phyloP scores from a whole-genome alignment of 92 coral and sea anemone genomes.

The Metridium senile region DNA sequence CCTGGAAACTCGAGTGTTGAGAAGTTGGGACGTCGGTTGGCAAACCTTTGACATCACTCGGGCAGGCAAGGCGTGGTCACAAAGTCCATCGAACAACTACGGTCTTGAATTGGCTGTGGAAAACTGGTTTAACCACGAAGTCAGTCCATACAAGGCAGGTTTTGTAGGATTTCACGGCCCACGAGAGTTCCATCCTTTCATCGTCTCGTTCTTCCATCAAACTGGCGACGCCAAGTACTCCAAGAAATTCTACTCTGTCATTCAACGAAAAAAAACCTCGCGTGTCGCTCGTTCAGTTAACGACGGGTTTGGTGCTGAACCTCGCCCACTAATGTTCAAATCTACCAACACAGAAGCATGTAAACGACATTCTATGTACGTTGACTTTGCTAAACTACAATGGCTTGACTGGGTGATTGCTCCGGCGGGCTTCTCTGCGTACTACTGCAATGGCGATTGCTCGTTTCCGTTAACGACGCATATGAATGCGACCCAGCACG shows the following conservation, averaged over 20 bases:
- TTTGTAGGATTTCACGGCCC: slow-evolving; percentile 94
- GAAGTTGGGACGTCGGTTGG: slow-evolving; percentile 95
- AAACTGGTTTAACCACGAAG: slow-evolving; percentile 47
- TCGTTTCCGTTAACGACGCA: slow-evolving; percentile 74
- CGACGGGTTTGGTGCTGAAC: slow-evolving; percentile 22
- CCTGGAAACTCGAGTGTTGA: slow-evolving; percentile 49
- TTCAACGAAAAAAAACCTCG: slow-evolving; percentile 6
- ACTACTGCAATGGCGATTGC: slow-evolving; percentile 82
- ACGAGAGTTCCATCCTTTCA: slow-evolving; percentile 86
- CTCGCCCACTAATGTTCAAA: neutral
- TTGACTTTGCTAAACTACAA: slow-evolving; percentile 78
- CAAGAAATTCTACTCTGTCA: slow-evolving; percentile 17
- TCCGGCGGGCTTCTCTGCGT: slow-evolving; percentile 91
- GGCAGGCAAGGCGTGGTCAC: slow-evolving; percentile 75
- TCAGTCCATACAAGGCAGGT: slow-evolving; percentile 65
- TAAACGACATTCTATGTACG: slow-evolving; percentile 69
- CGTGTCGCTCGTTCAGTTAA: slow-evolving; percentile 72
- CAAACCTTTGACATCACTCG: slow-evolving; percentile 82
- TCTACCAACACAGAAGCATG: slow-evolving; percentile 27
- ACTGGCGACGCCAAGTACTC: slow-evolving; percentile 39
- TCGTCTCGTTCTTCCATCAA: slow-evolving; percentile 74
- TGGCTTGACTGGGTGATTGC: slow-evolving; percentile 93
- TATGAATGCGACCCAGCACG: slow-evolving; percentile 88
- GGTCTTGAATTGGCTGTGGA: slow-evolving; percentile 81
- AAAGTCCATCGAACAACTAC: slow-evolving; percentile 55